These are phyloP conservation scores for Euplagia quadripunctaria DNA, from an alignment of 2,888 invertebrate species.

Conservation along the genomic window DNA sequence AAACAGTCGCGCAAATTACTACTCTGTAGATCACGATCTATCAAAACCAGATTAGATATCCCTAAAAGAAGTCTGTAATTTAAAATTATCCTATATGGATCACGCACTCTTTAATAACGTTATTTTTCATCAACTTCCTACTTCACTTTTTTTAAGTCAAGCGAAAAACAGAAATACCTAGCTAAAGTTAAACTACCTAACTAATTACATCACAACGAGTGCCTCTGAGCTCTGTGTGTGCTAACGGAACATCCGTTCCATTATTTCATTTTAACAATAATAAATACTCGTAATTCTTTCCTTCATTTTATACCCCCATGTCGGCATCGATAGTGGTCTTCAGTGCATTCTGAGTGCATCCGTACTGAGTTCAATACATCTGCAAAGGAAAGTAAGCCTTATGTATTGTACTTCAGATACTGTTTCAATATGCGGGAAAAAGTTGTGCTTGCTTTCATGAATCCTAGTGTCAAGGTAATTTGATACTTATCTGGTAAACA, in stretches of 20 bases:
- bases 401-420: background rate
- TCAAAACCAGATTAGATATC: no score
- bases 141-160: background rate
- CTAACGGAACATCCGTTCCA: background rate
- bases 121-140: no score
- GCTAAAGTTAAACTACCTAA: constrained; percentile 3
- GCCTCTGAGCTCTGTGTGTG: background rate
- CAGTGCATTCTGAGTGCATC: constrained; percentile 71
- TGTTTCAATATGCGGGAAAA: constrained; percentile 18
- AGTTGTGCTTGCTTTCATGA: constrained; percentile 28
- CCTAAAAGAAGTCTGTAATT: background rate
- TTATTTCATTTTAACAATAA: background rate
- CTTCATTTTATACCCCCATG: constrained; percentile 39
- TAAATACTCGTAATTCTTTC: constrained; percentile 18
- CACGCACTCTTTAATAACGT: background rate
- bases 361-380: constrained; percentile 50
- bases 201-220: background rate
- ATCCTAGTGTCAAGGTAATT: constrained; percentile 38
- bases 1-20: no score
- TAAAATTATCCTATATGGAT: background rate
- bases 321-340: constrained; percentile 25
- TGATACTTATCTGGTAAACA: constrained; percentile 27
- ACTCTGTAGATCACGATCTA: no score
- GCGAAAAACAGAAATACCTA: background rate
- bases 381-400: constrained; percentile 25